A percentile compares a stretch with the other conserved stretches of the same genome.
These are phyloP conservation scores for Cranoglanis bouderius DNA, from an alignment of 2,113 vertebrate species.

Conservation along the genomic window DNA sequence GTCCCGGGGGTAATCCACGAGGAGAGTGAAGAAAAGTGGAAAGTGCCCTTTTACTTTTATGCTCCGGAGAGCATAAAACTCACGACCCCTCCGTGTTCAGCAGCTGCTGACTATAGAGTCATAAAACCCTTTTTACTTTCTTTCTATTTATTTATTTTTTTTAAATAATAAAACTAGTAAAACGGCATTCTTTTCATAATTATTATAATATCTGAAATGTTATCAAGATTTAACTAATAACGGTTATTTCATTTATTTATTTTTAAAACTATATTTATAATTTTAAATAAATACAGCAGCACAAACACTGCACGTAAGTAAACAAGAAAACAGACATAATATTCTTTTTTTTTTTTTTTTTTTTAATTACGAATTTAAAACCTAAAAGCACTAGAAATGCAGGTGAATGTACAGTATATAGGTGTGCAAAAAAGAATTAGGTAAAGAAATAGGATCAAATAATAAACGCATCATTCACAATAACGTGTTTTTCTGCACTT, in stretches of 20 bases:
- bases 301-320: background rate
- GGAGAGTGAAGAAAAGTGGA: background rate
- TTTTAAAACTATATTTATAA: background rate
- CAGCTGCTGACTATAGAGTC: background rate
- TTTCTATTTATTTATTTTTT: background rate
- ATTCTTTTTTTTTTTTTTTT: too few species aligned
- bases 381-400: too few species aligned
- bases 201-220: too few species aligned
- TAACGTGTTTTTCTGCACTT: background rate
- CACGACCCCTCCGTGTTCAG: background rate
- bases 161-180: background rate
- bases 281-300: background rate
- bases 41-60: slow-evolving; percentile 19
- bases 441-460: too few species aligned
- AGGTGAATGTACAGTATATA: too few species aligned
- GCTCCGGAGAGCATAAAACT: slow-evolving; percentile 6
- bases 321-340: background rate
- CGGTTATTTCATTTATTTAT: background rate
- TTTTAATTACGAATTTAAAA: too few species aligned
- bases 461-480: background rate
- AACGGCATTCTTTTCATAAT: background rate
- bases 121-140: background rate
- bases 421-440: too few species aligned
- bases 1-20: background rate
- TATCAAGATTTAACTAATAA: background rate